Conservation (phyloP, 2,888 invertebrate genomes). For the Epirrhoe tristata region DNA sequence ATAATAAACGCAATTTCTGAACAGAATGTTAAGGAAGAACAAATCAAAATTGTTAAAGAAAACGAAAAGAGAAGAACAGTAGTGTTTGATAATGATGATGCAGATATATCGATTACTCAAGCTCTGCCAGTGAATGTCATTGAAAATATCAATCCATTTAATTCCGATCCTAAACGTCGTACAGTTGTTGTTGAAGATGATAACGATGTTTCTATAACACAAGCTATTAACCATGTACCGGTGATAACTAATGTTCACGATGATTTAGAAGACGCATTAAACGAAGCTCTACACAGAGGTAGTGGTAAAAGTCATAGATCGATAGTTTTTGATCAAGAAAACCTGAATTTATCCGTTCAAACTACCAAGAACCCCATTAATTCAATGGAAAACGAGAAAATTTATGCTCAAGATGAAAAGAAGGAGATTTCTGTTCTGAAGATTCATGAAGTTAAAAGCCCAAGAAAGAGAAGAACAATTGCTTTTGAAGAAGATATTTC, state of each 20-base stretch:
- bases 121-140: conserved; percentile 44
- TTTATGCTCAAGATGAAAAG: conserved; percentile 10
- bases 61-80: conserved; percentile 38
- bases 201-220: conserved; percentile 30
- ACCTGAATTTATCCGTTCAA: conserved; percentile 35
- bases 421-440: conserved; percentile 33
- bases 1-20: conserved; percentile 19
- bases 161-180: conserved; percentile 3
- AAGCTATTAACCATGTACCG: conserved; percentile 17
- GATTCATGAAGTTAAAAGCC: conserved; percentile 9
- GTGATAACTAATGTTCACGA: conserved; percentile 15
- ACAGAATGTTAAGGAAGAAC: not conserved
- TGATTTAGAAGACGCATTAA: conserved; percentile 23
- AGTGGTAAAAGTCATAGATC: conserved; percentile 10
- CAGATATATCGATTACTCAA: conserved; percentile 53
- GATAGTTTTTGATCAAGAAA: conserved; percentile 38
- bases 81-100: conserved; percentile 41
- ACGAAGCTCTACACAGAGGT: conserved; percentile 24
- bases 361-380: conserved; percentile 1
- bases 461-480: conserved; percentile 14
- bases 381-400: not conserved
- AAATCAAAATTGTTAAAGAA: conserved; percentile 2
- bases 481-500: conserved; percentile 28
- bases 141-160: conserved; percentile 1
- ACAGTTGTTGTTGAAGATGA: conserved; percentile 31